Conservation (phyloP, 2,113 vertebrate species). For the Ochotona curzoniae region DNA sequence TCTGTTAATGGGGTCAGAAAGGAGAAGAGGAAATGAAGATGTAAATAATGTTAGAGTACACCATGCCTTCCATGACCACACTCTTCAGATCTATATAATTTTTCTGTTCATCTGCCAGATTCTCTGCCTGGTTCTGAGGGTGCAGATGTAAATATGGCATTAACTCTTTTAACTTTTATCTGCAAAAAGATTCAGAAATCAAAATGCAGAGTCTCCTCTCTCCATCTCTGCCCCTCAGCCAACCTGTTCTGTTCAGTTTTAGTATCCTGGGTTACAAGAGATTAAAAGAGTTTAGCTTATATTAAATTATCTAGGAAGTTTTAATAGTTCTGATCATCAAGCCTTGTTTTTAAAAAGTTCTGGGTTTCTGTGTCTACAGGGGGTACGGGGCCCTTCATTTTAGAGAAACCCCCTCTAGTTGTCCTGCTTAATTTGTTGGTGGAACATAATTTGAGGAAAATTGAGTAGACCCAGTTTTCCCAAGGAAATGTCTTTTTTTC, state of each 20-base stretch:
- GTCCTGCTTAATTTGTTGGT: neutral
- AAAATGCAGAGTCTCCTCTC: neutral
- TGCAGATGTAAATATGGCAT: neutral
- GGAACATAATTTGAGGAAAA: conserved; percentile 7
- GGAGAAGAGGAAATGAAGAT: neutral
- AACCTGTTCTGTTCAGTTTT: conserved; percentile 11
- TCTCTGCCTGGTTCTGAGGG: neutral
- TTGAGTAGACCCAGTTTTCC: neutral
- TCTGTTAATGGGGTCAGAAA: neutral
- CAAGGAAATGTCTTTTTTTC: neutral
- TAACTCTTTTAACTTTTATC: neutral
- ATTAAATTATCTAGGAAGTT: neutral
- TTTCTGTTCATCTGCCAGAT: neutral
- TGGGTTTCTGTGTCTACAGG: neutral
- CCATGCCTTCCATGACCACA: neutral
- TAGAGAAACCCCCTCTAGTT: neutral
- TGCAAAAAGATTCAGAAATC: neutral
- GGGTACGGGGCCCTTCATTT: neutral
- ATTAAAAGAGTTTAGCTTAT: neutral
- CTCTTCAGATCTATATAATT: neutral
- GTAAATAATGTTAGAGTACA: neutral
- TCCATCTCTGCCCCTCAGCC: neutral
- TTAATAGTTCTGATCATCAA: neutral
- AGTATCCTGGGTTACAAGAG: neutral
- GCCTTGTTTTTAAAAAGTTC: neutral